Percentiles rank a stretch among this genome's conserved stretches.
Evolutionary conservation across 2,797 vertebrate genomes (phyloP).

Genomic region (Leptodactylus fallax): DNA sequence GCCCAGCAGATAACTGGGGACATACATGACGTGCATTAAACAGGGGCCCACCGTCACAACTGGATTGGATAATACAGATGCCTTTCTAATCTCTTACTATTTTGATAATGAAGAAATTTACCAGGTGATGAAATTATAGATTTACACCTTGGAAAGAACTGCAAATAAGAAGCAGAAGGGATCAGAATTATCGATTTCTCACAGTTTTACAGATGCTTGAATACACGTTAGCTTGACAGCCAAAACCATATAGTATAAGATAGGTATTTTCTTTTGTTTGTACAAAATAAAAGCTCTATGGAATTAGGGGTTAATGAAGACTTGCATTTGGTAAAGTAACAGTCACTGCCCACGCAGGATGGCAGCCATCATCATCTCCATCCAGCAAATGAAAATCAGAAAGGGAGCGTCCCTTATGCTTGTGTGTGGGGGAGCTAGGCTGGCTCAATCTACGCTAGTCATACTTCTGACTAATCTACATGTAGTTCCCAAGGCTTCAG

Average conservation of each 20-base stretch:
- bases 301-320: conserved; percentile 16
- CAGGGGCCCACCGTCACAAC: no score
- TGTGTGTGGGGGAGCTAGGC: conserved; percentile 38
- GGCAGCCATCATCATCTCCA: conserved; percentile 14
- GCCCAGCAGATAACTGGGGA: no score
- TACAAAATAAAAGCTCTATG: not conserved
- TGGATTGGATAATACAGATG: no score
- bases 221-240: not conserved
- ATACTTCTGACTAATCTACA: conserved; percentile 57
- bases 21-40: no score
- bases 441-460: conserved; percentile 30
- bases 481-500: conserved; percentile 60
- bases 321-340: not conserved
- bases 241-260: no score
- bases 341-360: conserved; percentile 9
- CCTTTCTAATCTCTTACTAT: not conserved
- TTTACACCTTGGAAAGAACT: not conserved
- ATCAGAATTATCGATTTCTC: not conserved
- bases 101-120: not conserved
- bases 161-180: not conserved
- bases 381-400: no score
- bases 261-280: not conserved
- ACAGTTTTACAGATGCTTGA: not conserved
- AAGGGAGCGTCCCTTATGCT: conserved; percentile 16
- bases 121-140: not conserved